These are phyloP conservation scores for Periplaneta americana DNA, from an alignment of 1,140 invertebrate genomes.

Conservation along the genomic window DNA sequence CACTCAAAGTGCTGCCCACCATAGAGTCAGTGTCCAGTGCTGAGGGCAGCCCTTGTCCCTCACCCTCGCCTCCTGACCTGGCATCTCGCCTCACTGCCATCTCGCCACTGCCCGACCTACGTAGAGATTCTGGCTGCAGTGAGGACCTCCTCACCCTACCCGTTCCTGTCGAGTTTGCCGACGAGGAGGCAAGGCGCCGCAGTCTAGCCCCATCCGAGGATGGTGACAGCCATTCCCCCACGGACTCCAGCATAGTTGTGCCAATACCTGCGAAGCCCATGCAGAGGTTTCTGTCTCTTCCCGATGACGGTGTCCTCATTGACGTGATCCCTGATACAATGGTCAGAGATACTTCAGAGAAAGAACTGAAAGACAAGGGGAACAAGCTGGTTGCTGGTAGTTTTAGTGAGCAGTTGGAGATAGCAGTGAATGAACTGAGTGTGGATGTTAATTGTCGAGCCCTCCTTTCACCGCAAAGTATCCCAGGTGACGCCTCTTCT, in stretches of 20 bases:
- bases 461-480: background rate
- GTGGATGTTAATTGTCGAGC: background rate
- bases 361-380: background rate
- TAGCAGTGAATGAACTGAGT: background rate
- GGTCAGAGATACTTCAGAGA: background rate
- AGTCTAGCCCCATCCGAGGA: constrained; percentile 7
- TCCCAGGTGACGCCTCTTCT: background rate
- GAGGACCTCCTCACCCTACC: constrained; percentile 31
- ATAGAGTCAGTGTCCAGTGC: constrained; percentile 38
- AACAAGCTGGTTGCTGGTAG: background rate
- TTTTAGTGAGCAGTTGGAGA: background rate
- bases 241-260: constrained; percentile 8
- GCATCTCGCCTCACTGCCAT: constrained; percentile 46
- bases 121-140: constrained; percentile 55
- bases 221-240: background rate
- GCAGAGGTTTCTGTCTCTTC: background rate
- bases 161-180: constrained; percentile 36
- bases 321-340: background rate
- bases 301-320: background rate
- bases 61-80: constrained; percentile 36
- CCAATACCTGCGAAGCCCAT: background rate
- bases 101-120: constrained; percentile 60
- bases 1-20: constrained; percentile 27
- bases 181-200: constrained; percentile 20
- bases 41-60: constrained; percentile 52